Base-by-base conservation (phyloP, 1,140 invertebrate species). In the Camponotus vicinus region DNA sequence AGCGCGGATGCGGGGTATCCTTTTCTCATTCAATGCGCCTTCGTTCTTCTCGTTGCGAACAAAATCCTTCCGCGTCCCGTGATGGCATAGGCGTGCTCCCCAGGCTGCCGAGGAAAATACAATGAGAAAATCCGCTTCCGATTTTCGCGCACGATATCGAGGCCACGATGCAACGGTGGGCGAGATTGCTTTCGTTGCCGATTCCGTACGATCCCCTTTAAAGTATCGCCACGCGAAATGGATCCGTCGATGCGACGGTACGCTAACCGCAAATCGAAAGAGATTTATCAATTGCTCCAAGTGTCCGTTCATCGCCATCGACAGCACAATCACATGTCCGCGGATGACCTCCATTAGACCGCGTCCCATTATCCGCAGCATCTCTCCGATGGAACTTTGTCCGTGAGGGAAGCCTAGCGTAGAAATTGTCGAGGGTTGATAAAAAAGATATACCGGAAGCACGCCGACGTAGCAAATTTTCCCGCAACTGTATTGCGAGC, bases 111-210 rank as follows among this genome's bases (percentile, higher is more conserved):
- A 59, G 79, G 55, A 67, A 70, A 67, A 52, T 66, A 82, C 88
- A 86, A 89, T 80, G 70, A 73, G 49, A 70, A 77, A 88, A 82
- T 89, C 83, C 76, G 70, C 61, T 89, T 89, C 63, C 87, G 79
- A 89, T 89, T 66, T 52, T 85, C 40, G 70, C 52, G 59, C 55
- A 63, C 64, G 88, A 86, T 86, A 89, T 89, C 76, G 61, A 55
- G 37, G 70, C 79, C 57, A 69, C 59, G 70, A 32, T 32, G 49
- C 52, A 52, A 45, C 42, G 13, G 52, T 11, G 52, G 3, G 73
- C 75, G 87, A 69, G 42, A 49, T 88, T 88, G 75, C n/a, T 76
- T 77, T 52, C 32, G 70, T 59, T 32, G 57, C 13, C 73, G 64
- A 11, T 61, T 73, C 61, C 18, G 67, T 57, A 45, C 77, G 70